Evolutionary conservation across 1,140 invertebrate genomes (phyloP), one percentile per base, ranked within the genome.

Genomic region (Philopotamus ludificatus): DNA sequence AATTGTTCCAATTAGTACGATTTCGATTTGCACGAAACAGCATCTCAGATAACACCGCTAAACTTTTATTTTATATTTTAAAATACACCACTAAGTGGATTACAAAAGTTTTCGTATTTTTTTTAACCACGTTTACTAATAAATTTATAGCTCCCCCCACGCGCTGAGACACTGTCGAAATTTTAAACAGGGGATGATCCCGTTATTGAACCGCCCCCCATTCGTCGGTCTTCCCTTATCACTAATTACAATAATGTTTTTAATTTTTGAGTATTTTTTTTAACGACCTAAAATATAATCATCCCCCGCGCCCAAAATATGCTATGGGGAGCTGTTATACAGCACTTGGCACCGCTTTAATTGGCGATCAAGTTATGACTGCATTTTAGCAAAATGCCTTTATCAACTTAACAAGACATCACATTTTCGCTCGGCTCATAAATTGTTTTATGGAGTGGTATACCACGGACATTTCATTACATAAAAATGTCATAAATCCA

Each of bases 241-340:
- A 34, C 45, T 62, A 66, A 66, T 62, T 62, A 55, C 65, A 66
- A 62, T 66, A 66, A 66, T 66, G 65, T 63, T 67, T n/a, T 67
- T 67, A 67, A 67, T 67, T 67, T 63, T 61, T 57, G 58, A 49
- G 42, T 63, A 61, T 55, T 25, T n/a, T 42, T 25, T 54, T 55
- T 61, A 26, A 49, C 23, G 22, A n/a, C 28, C 42, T 26, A 59
- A 59, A 51, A 65, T 51, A 58, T 41, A 57, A 54, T 23, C 47
- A 22, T 61, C 57, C 15, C 41, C 20, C 21, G 39, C 20, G 62
- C 22, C 20, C 12, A 39, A 65, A 69, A 69, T 69, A 69, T 63
- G 63, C 67, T 65, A 60, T 53, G 42, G 66, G 66, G 66, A 68
- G 55, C 50, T 12, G 54, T 68, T 58, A 53, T 16, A 28, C 20